These are phyloP conservation scores for Asarcornis scutulata DNA, from an alignment of 2,113 vertebrate species.

Conservation along the genomic window DNA sequence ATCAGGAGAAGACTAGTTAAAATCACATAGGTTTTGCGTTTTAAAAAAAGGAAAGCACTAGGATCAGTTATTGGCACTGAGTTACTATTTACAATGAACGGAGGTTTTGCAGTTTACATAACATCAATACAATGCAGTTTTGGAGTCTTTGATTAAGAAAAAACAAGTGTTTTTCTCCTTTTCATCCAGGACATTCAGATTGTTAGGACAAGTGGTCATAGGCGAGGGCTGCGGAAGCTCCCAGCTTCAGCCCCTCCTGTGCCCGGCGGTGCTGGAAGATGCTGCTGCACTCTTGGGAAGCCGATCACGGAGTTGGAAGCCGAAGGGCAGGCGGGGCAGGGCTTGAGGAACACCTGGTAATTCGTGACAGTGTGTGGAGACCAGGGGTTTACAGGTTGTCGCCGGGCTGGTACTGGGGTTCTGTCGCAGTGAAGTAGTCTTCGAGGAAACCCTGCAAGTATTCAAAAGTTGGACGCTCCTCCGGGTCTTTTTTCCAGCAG, in stretches of 20 bases:
- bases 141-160: slow-evolving; percentile 80
- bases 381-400: slow-evolving; percentile 90
- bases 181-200: slow-evolving; percentile 80
- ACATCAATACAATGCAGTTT: slow-evolving; percentile 82
- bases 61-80: slow-evolving; percentile 91
- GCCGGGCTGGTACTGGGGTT: slow-evolving; percentile 98
- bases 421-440: slow-evolving; percentile 99
- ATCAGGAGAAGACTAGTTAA: slow-evolving; percentile 84
- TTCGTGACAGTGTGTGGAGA: slow-evolving; percentile 54
- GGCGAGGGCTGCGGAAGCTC: slow-evolving; percentile 77
- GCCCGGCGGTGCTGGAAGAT: slow-evolving; percentile 74
- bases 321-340: slow-evolving; percentile 62
- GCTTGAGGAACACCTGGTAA: slow-evolving; percentile 49
- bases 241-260: slow-evolving; percentile 75
- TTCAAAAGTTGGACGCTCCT: slow-evolving; percentile 96
- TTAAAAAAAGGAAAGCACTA: slow-evolving; percentile 87
- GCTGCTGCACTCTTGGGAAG: slow-evolving; percentile 65
- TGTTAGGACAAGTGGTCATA: slow-evolving; percentile 77
- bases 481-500: slow-evolving; percentile 98
- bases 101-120: slow-evolving; percentile 87
- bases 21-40: slow-evolving; percentile 83
- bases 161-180: slow-evolving; percentile 76
- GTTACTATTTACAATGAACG: slow-evolving; percentile 92
- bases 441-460: slow-evolving; percentile 98
- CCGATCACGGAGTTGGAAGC: slow-evolving; percentile 66